phyloP scores from a whole-genome alignment of 2,113 vertebrate species.

The Proterorhinus semilunaris region DNA sequence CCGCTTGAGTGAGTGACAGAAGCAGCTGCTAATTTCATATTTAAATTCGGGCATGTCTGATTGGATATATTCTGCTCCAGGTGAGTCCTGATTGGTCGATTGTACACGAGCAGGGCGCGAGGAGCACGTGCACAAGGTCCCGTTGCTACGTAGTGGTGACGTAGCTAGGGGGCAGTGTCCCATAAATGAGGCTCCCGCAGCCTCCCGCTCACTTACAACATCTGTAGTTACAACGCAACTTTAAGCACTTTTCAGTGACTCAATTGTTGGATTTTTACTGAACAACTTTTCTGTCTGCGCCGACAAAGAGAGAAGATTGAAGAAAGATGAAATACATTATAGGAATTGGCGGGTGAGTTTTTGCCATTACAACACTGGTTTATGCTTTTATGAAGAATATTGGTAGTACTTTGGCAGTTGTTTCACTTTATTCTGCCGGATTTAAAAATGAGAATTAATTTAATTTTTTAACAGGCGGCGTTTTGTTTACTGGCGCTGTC shows the following conservation, averaged over 20 bases:
- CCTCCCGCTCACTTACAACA: neutral
- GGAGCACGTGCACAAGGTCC: neutral
- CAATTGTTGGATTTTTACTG: neutral
- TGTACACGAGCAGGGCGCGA: neutral
- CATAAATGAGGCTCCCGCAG: slow-evolving; percentile 1
- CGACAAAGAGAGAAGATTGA: slow-evolving; percentile 5
- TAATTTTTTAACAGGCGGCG: neutral
- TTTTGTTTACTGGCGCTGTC: too few species aligned
- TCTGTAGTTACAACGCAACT: neutral
- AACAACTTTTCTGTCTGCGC: neutral
- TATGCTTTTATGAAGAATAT: too few species aligned
- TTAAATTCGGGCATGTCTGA: slow-evolving; percentile 21
- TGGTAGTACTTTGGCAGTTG: too few species aligned
- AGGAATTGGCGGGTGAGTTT: slow-evolving; percentile 80
- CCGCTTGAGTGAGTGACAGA: slow-evolving; percentile 9
- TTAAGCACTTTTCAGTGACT: neutral
- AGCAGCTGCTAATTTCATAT: slow-evolving; percentile 17
- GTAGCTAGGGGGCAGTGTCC: neutral
- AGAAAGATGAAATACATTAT: slow-evolving; percentile 78
- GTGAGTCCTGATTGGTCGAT: slow-evolving; percentile 31
- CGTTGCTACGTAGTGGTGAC: slow-evolving; percentile 20
- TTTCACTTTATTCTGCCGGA: too few species aligned
- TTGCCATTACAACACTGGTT: neutral
- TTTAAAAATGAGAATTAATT: neutral
- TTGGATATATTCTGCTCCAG: neutral